Evolutionary conservation across 2,888 invertebrate genomes (phyloP).

Genomic region (Eupithecia abbreviata): DNA sequence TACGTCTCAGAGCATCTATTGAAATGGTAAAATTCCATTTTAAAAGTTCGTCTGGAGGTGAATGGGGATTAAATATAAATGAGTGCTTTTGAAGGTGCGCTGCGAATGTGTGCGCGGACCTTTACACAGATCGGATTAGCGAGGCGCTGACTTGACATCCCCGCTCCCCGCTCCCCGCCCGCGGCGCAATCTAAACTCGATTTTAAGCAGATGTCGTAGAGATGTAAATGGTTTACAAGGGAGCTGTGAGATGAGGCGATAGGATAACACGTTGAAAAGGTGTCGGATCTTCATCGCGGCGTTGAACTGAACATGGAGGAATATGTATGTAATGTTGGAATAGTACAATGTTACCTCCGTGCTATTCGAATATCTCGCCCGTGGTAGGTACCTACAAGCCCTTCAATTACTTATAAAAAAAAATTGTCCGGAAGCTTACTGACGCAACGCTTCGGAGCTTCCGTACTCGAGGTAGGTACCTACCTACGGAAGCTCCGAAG

Average conservation of each 20-base stretch:
- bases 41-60: slow-evolving; percentile 46
- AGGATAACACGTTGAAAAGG: slow-evolving; percentile 30
- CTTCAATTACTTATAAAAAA: not conserved
- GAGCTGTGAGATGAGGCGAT: slow-evolving; percentile 12
- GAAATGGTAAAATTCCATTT: slow-evolving; percentile 48
- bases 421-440: not conserved
- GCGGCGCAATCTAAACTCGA: slow-evolving; percentile 9
- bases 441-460: not conserved
- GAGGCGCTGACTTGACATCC: slow-evolving; percentile 29
- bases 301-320: not conserved
- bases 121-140: slow-evolving; percentile 38
- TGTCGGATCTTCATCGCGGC: slow-evolving; percentile 37
- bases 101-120: slow-evolving; percentile 36
- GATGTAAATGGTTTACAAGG: slow-evolving; percentile 13
- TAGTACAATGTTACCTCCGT: slow-evolving; percentile 26
- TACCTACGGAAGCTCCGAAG: no score
- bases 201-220: not conserved
- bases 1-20: slow-evolving; percentile 37
- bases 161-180: slow-evolving; percentile 2
- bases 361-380: slow-evolving; percentile 12
- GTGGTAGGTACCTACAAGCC: not conserved
- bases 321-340: slow-evolving; percentile 18
- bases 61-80: slow-evolving; percentile 51
- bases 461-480: not conserved
- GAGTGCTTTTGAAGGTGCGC: slow-evolving; percentile 37